These are phyloP conservation scores for Xerus rutilus DNA, from an alignment of 2,797 vertebrate genomes.

Conservation along the genomic window DNA sequence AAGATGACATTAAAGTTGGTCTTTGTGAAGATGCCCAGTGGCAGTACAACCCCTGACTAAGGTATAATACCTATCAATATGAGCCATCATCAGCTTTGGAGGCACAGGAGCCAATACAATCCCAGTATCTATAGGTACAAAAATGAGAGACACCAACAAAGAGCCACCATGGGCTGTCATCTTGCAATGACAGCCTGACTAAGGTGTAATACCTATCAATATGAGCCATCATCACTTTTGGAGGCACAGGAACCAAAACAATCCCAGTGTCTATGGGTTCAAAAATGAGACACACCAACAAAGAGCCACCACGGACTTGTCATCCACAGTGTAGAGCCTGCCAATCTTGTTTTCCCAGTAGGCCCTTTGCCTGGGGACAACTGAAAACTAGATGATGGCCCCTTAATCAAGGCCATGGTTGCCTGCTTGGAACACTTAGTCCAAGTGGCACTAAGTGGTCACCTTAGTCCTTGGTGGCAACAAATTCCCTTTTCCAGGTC, in stretches of 20 bases:
- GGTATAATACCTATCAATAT: neutral
- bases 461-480: neutral
- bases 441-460: too few relatives aligned
- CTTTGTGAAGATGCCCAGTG: neutral
- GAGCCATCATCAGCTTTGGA: neutral
- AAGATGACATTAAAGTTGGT: too few relatives aligned
- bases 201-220: neutral
- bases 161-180: too few relatives aligned
- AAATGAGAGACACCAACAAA: neutral
- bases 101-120: neutral
- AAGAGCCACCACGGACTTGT: too few relatives aligned
- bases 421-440: neutral
- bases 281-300: neutral
- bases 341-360: rapidly evolving
- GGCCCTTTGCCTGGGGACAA: neutral
- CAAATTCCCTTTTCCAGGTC: neutral
- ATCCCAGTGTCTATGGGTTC: too few relatives aligned
- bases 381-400: too few relatives aligned
- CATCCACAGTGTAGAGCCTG: too few relatives aligned
- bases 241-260: neutral
- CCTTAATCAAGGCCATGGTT: neutral
- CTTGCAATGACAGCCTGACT: too few relatives aligned
- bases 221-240: neutral
- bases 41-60: too few relatives aligned
- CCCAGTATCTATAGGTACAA: too few relatives aligned